These are phyloP conservation scores for Poecilia velifera DNA, from an alignment of 2,797 vertebrate species.

Conservation along the genomic window DNA sequence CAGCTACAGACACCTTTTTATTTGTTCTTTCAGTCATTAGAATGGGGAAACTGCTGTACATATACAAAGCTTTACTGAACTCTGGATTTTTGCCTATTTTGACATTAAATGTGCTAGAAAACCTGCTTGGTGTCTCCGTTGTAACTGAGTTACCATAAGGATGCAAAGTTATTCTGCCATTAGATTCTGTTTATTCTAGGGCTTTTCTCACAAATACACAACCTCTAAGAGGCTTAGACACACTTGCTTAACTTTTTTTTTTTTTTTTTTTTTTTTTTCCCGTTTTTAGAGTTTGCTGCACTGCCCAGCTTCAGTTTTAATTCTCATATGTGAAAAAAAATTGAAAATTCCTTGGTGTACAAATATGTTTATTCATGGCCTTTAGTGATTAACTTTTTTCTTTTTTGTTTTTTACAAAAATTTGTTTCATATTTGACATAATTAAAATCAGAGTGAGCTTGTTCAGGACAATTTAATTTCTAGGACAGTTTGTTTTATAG, in stretches of 20 bases:
- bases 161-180: conserved; percentile 48
- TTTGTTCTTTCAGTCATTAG: conserved; percentile 25
- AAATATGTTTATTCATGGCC: conserved; percentile 37
- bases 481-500: conserved; percentile 23
- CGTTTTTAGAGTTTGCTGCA: conserved; percentile 13
- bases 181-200: conserved; percentile 55
- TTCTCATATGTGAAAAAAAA: not conserved
- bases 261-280: too few relatives aligned
- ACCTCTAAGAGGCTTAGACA: conserved; percentile 60
- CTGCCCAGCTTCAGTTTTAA: conserved; percentile 30
- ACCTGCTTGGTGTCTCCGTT: conserved; percentile 20
- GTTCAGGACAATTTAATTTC: conserved; percentile 39
- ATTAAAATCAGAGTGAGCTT: conserved; percentile 44
- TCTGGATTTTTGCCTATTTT: conserved; percentile 54
- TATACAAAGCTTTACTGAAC: conserved; percentile 21
- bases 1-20: conserved; percentile 28
- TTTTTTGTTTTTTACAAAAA: conserved; percentile 5
- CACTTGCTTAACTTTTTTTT: conserved; percentile 38
- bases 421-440: conserved; percentile 16
- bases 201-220: conserved; percentile 58
- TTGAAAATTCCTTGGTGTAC: conserved; percentile 19
- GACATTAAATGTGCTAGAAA: conserved; percentile 61
- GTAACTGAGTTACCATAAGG: conserved; percentile 24
- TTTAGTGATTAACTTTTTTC: conserved; percentile 47
- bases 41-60: conserved; percentile 27